Evolutionary conservation across 64 coral and sea anemone genomes (phyloP).

Genomic region (Platygyra sinensis): DNA sequence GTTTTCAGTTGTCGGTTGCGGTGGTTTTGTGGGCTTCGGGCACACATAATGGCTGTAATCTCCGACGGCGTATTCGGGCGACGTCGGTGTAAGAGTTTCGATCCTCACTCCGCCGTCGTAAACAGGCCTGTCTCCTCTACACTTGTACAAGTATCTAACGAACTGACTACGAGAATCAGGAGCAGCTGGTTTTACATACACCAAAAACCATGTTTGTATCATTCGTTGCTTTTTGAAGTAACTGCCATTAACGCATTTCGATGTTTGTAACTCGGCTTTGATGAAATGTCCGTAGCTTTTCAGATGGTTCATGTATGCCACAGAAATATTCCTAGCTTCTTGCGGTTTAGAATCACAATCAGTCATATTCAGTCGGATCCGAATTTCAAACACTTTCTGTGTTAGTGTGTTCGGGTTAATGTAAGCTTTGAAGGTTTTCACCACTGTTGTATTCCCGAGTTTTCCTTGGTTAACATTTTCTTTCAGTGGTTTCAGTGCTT

Average conservation of each 20-base stretch:
- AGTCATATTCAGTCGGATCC: slow-evolving; percentile 3
- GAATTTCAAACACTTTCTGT: slow-evolving; percentile 10
- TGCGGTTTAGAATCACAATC: neutral
- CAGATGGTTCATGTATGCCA: neutral
- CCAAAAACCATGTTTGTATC: slow-evolving; percentile 1
- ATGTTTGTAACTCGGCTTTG: neutral
- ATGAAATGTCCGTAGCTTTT: neutral
- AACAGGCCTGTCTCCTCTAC: neutral
- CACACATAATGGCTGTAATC: neutral
- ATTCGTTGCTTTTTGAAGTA: neutral
- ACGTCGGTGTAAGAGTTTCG: slow-evolving; percentile 4
- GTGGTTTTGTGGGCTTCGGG: neutral
- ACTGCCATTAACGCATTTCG: neutral
- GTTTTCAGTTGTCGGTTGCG: neutral
- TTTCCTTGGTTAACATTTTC: neutral
- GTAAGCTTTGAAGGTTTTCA: neutral
- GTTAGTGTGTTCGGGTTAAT: slow-evolving; percentile 24
- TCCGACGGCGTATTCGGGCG: neutral
- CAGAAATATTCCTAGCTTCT: neutral
- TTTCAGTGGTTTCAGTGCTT: neutral
- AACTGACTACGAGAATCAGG: neutral
- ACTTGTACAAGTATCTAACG: neutral
- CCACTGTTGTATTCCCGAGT: neutral
- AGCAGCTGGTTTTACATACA: slow-evolving; percentile 7
- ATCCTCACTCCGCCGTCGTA: slow-evolving; percentile 10